Evolutionary conservation across 2,113 vertebrate genomes (phyloP).

Genomic region (Leucoraja erinaceus): DNA sequence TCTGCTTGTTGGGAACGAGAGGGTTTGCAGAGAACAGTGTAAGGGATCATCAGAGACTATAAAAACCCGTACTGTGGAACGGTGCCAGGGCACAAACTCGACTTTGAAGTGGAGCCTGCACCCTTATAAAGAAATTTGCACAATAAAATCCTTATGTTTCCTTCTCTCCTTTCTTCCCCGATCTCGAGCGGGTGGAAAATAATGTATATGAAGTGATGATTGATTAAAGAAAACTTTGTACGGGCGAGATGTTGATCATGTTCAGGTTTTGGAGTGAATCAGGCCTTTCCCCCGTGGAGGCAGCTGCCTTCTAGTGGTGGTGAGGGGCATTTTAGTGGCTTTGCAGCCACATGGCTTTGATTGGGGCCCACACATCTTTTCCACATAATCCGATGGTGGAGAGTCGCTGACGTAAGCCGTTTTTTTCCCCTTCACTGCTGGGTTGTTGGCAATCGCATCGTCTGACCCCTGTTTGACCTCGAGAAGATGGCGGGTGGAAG

Average conservation of each 20-base stretch:
- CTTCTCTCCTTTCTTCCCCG: neutral
- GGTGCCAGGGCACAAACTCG: neutral
- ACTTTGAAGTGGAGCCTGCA: neutral
- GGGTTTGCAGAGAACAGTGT: neutral
- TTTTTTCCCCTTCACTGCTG: neutral
- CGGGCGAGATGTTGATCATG: neutral
- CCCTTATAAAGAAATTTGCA: slow-evolving; percentile 32
- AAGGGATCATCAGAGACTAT: neutral
- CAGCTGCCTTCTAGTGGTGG: neutral
- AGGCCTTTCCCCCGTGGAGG: neutral
- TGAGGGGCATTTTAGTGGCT: too few relatives aligned
- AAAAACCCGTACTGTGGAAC: neutral
- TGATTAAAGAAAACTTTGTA: slow-evolving; percentile 11
- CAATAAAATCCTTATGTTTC: slow-evolving; percentile 15
- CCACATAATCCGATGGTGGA: too few relatives aligned
- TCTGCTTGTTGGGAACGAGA: neutral
- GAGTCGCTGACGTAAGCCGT: neutral
- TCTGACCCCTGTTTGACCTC: neutral
- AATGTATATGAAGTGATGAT: neutral
- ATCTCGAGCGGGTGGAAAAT: neutral
- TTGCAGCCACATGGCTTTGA: neutral
- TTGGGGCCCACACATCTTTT: neutral
- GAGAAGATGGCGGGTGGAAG: neutral
- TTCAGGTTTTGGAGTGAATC: neutral
- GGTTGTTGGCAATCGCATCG: neutral